These are phyloP conservation scores for Brachionus rubens DNA, from an alignment of 1,140 invertebrate genomes.

Conservation along the genomic window DNA sequence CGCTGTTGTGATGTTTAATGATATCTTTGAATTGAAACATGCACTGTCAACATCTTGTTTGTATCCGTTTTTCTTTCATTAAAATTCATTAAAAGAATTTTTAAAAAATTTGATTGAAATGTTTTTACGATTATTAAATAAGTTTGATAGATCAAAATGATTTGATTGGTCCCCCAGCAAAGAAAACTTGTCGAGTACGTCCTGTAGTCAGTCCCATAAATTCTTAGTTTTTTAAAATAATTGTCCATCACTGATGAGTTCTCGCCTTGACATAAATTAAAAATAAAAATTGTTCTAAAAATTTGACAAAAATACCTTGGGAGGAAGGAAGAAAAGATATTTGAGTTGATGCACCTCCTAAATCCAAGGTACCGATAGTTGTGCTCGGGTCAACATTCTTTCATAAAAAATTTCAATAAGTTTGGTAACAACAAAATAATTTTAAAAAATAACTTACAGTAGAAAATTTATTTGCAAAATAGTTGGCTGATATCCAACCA, in stretches of 20 bases:
- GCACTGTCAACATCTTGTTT: neutral
- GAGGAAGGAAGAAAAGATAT: slow-evolving; percentile 57
- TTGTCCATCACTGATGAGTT: neutral
- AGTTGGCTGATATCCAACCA: slow-evolving; percentile 63
- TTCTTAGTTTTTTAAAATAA: slow-evolving; percentile 28
- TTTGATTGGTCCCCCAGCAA: slow-evolving; percentile 43
- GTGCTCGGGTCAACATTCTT: neutral
- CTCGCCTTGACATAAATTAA: neutral
- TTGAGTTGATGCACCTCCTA: slow-evolving; percentile 65
- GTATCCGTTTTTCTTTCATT: slow-evolving; percentile 23
- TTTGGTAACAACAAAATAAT: neutral
- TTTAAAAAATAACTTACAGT: neutral
- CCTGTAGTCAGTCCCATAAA: slow-evolving; percentile 17
- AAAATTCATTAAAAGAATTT: neutral
- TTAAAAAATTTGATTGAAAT: neutral
- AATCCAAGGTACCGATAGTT: slow-evolving; percentile 60
- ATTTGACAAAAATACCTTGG: neutral
- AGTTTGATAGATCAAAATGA: slow-evolving; percentile 32
- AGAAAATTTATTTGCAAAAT: slow-evolving; percentile 51
- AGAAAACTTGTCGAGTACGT: slow-evolving; percentile 24
- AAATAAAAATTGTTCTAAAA: neutral
- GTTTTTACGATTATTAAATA: slow-evolving; percentile 20
- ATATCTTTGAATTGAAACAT: neutral
- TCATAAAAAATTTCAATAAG: neutral
- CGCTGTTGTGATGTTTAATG: neutral